These are phyloP conservation scores for Liodrosophila aerea DNA, from an alignment of 2,888 invertebrate genomes.

Conservation along the genomic window DNA sequence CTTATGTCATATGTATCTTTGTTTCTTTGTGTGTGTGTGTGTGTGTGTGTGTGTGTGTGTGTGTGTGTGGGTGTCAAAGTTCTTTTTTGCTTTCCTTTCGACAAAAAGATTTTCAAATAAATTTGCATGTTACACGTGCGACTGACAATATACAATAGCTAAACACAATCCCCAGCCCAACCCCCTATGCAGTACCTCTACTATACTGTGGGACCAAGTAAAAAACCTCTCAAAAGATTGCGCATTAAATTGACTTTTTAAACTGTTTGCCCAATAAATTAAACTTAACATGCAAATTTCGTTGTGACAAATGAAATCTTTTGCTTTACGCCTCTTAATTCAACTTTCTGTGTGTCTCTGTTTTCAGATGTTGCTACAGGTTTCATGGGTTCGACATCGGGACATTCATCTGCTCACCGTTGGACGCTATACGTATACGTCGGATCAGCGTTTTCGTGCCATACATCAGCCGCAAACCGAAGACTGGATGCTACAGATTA, in stretches of 20 bases:
- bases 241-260: slow-evolving; percentile 70
- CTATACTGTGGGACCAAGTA: background rate
- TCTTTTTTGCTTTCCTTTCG: slow-evolving; percentile 21
- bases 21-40: background rate
- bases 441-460: slow-evolving; percentile 94
- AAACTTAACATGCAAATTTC: slow-evolving; percentile 38
- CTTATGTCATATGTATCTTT: slow-evolving; percentile 19
- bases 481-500: slow-evolving; percentile 96
- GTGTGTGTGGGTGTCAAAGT: slow-evolving; percentile 35
- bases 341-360: slow-evolving; percentile 24
- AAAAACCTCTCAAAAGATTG: slow-evolving; percentile 27
- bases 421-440: slow-evolving; percentile 94
- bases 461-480: slow-evolving; percentile 93
- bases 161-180: slow-evolving; percentile 3
- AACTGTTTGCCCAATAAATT: slow-evolving; percentile 63
- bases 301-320: slow-evolving; percentile 50
- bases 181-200: too few relatives aligned
- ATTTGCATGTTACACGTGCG: slow-evolving; percentile 70
- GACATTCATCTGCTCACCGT: slow-evolving; percentile 95
- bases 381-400: slow-evolving; percentile 95
- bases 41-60: slow-evolving; percentile 5
- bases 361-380: slow-evolving; percentile 87
- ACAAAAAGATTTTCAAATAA: slow-evolving; percentile 55
- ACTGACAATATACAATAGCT: slow-evolving; percentile 29
- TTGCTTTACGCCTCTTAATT: slow-evolving; percentile 1